These are phyloP conservation scores for Escarpia spicata DNA, from an alignment of 2,888 invertebrate genomes.

Conservation along the genomic window DNA sequence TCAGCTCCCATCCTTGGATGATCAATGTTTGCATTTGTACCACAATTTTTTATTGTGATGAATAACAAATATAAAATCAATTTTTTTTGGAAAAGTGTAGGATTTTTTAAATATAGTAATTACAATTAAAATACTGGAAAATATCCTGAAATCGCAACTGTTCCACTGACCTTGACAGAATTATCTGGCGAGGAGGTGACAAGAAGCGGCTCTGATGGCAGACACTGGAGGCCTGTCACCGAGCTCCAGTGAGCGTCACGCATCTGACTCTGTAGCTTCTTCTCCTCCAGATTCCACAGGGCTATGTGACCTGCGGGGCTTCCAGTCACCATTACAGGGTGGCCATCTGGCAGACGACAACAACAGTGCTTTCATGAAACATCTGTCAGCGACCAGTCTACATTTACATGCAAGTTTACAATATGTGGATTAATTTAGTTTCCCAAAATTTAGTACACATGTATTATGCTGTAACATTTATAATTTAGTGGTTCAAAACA, in stretches of 20 bases:
- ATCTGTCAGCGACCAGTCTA: neutral
- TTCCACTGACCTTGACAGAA: slow-evolving; percentile 81
- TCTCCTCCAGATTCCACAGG: slow-evolving; percentile 84
- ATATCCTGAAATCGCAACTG: neutral
- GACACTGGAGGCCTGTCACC: slow-evolving; percentile 83
- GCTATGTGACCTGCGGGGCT: slow-evolving; percentile 86
- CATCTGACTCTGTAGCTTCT: slow-evolving; percentile 80
- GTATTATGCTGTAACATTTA: too few relatives aligned
- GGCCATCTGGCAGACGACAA: slow-evolving; percentile 73
- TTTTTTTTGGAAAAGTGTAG: too few relatives aligned
- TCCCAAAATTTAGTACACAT: too few relatives aligned
- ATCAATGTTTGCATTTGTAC: too few relatives aligned
- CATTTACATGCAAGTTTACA: neutral
- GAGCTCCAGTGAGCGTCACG: slow-evolving; percentile 78
- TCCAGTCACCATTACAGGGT: slow-evolving; percentile 86
- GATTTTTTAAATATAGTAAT: too few relatives aligned
- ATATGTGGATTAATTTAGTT: too few relatives aligned
- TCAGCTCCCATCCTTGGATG: too few relatives aligned
- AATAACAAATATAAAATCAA: too few relatives aligned
- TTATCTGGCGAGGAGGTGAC: slow-evolving; percentile 94
- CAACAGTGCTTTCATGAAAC: slow-evolving; percentile 18
- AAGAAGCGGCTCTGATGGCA: slow-evolving; percentile 88
- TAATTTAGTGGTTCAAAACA: too few relatives aligned
- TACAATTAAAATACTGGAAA: neutral
- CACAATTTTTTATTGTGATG: too few relatives aligned